Base-by-base conservation (phyloP, 2,888 invertebrate genomes). In the Nebria brevicollis region DNA sequence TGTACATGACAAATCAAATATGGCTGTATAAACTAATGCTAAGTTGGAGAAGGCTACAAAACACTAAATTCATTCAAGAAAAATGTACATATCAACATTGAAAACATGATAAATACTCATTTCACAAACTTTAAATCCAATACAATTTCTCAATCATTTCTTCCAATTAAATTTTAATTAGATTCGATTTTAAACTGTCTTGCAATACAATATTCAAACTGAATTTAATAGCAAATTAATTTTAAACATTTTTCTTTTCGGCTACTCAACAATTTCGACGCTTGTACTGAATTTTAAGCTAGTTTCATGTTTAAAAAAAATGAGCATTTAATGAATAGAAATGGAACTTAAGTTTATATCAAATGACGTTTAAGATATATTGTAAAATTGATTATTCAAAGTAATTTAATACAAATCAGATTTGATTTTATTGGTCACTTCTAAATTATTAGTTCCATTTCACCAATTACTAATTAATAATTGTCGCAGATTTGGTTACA, bases 51-150 rank as follows among this genome's bases (percentile, higher is more conserved):
- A 89, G 88, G 88, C 88, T 89, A 89, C 87, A 89, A 89, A 88
- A 89, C 89, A 87, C 88, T 89, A 89, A 87, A 88, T 89, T 89
- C 88, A 88, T 86, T 85, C 86, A 87, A 88, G 88, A 88, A 89
- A 89, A 89, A 88, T 88, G 88, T 88, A 89, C 88, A 88, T 88
- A 78, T 87, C 85, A 87, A 88, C 87, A 87, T 86, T 85, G 85
- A 87, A 78, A 78, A 73, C 73, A 78, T 78, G 66, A 74, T 78
- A 66, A 72, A 25, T 25, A 25, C 68, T 68, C 68, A 68, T 68
- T 26, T 68, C 15, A 68, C 10, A 68, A 20, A 11, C 2, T 5
- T 26, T 6, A 11, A 68, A 10, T 26, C 3, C 68, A 15, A 34
- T 34, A 34, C 34, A 34, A 34, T 34, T 34, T 34, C 2, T 34